Evolutionary conservation across 2,113 vertebrate genomes (phyloP).

Genomic region (Promerops cafer): DNA sequence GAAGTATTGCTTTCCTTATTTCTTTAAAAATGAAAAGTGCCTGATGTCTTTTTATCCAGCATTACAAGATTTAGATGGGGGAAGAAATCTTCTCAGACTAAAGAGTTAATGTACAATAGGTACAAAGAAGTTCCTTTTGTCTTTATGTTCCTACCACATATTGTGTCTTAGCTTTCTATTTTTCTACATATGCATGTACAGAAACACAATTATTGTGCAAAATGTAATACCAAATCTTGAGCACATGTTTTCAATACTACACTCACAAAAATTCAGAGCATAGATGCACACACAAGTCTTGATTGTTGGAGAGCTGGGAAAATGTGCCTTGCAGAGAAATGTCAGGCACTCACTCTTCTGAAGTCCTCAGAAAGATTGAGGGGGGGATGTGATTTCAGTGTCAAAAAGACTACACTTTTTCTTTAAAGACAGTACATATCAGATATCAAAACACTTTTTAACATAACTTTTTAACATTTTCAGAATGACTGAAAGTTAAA

Average conservation of each 20-base stretch:
- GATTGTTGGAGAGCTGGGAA: background rate
- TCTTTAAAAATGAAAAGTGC: background rate
- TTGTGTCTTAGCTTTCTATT: background rate
- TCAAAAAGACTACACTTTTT: background rate
- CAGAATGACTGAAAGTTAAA: background rate
- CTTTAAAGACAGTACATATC: background rate
- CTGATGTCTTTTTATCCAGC: background rate
- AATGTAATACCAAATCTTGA: background rate
- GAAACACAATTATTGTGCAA: background rate
- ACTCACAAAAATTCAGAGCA: background rate
- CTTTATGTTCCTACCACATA: background rate
- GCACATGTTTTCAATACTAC: background rate
- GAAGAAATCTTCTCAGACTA: background rate
- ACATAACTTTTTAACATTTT: no score
- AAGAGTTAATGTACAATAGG: background rate
- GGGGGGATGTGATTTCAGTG: background rate
- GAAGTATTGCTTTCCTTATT: background rate
- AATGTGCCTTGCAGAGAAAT: background rate
- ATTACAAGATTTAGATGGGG: background rate
- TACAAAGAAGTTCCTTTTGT: background rate
- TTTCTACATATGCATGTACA: background rate
- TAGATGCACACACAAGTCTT: background rate
- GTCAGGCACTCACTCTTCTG: background rate
- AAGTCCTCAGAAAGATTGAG: background rate
- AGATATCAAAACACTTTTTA: constrained; percentile 2